Conservation (phyloP, 2,888 invertebrate species). For the Ecdyonurus torrentis region DNA sequence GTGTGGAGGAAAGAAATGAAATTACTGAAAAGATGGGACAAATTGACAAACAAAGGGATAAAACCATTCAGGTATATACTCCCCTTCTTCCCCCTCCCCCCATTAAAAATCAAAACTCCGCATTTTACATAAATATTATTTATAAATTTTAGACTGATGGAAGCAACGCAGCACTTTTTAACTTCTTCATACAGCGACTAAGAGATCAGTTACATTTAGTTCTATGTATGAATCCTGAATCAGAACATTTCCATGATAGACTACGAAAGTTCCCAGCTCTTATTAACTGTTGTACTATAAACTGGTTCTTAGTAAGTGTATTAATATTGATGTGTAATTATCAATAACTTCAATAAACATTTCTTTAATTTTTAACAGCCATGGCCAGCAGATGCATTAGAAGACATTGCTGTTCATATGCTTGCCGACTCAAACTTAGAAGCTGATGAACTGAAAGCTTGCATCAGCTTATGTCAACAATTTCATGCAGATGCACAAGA, state of each 20-base stretch:
- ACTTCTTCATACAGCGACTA: constrained; percentile 70
- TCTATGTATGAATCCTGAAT: constrained; percentile 80
- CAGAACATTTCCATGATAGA: constrained; percentile 62
- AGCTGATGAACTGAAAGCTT: constrained; percentile 51
- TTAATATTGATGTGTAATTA: not conserved
- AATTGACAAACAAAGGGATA: constrained; percentile 75
- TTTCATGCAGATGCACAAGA: constrained; percentile 73
- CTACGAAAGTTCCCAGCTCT: constrained; percentile 83
- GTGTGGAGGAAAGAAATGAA: constrained; percentile 71
- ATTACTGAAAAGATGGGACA: constrained; percentile 81
- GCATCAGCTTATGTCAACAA: constrained; percentile 75
- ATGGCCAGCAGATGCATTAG: constrained; percentile 85
- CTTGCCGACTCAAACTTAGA: constrained; percentile 63
- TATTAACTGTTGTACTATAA: constrained; percentile 89
- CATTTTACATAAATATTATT: not conserved
- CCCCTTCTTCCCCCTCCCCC: too few relatives aligned
- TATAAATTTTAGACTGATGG: constrained; percentile 55
- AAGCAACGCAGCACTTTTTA: constrained; percentile 74
- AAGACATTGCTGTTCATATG: constrained; percentile 72
- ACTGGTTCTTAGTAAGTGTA: constrained; percentile 63
- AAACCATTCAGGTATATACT: constrained; percentile 44
- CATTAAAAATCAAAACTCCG: not conserved
- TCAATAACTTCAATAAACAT: not conserved
- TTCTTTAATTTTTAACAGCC: constrained; percentile 38
- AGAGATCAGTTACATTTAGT: constrained; percentile 83